Percentiles rank a stretch among this genome's conserved stretches.
Evolutionary conservation across 2,797 vertebrate genomes (phyloP).

Genomic region (Antennarius maculatus): DNA sequence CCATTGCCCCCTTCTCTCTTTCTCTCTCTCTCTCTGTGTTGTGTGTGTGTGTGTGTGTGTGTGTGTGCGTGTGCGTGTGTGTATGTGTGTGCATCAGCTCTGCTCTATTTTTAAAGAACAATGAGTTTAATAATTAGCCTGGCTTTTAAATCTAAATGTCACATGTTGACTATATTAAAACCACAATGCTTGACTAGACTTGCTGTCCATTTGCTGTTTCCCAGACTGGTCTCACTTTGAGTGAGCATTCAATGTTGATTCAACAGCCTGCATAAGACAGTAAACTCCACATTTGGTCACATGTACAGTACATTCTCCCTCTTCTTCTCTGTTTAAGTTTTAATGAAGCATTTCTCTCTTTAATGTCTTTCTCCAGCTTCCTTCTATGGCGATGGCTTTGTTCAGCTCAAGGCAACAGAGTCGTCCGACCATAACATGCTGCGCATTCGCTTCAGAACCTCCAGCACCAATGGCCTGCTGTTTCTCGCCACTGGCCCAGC

Average conservation of each 20-base stretch:
- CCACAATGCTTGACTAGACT: slow-evolving; percentile 54
- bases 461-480: slow-evolving; percentile 86
- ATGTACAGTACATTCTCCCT: neutral
- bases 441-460: slow-evolving; percentile 87
- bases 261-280: slow-evolving; percentile 8
- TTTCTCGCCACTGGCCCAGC: slow-evolving; percentile 88
- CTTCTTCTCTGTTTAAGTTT: neutral
- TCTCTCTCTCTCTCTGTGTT: no score
- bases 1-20: no score
- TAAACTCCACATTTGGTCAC: slow-evolving; percentile 3
- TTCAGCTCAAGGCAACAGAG: slow-evolving; percentile 84
- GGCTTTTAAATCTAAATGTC: slow-evolving; percentile 73
- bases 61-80: slow-evolving; percentile 12
- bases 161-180: slow-evolving; percentile 69
- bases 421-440: slow-evolving; percentile 81
- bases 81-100: slow-evolving; percentile 10
- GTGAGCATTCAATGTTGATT: slow-evolving; percentile 13
- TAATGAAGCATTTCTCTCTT: neutral
- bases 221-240: slow-evolving; percentile 15
- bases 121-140: slow-evolving; percentile 68
- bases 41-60: neutral
- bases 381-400: slow-evolving; percentile 92
- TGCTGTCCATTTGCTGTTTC: slow-evolving; percentile 36
- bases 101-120: slow-evolving; percentile 56
- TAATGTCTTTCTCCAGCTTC: slow-evolving; percentile 80